phyloP scores from a whole-genome alignment of 1,140 invertebrate species.

The Amphibalanus amphitrite region DNA sequence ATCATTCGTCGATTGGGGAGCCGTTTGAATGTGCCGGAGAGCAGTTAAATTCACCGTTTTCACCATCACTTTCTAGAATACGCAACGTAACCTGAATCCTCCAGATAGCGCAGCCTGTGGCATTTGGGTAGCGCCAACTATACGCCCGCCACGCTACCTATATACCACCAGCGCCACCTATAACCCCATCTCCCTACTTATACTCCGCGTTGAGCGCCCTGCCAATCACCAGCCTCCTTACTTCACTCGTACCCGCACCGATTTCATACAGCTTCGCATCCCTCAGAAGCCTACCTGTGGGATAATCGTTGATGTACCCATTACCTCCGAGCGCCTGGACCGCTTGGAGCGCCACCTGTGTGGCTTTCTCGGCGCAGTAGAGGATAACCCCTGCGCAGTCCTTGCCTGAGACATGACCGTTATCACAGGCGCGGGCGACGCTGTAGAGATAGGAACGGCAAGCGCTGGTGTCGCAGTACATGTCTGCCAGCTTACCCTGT shows the following conservation, averaged over 20 bases:
- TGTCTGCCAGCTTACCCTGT: constrained; percentile 92
- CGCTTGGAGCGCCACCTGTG: constrained; percentile 75
- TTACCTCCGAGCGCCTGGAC: constrained; percentile 97
- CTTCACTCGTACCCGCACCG: constrained; percentile 92
- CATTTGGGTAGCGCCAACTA: too few species aligned
- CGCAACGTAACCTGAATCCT: too few species aligned
- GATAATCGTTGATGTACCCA: constrained; percentile 98
- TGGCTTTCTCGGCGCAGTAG: constrained; percentile 75
- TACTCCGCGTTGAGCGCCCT: constrained; percentile 73
- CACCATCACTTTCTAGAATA: too few species aligned
- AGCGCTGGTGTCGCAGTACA: constrained; percentile 77
- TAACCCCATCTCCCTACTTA: constrained; percentile 10
- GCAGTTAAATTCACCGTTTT: too few species aligned
- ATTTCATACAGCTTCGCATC: constrained; percentile 99
- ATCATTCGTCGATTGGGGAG: too few species aligned
- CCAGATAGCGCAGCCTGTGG: too few species aligned
- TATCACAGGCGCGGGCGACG: constrained; percentile 67
- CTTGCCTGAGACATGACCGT: constrained; percentile 56
- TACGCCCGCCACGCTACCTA: too few species aligned
- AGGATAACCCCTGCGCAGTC: constrained; percentile 93
- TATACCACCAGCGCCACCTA: too few species aligned
- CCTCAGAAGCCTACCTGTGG: constrained; percentile 74
- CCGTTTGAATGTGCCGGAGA: too few species aligned
- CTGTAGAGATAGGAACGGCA: constrained; percentile 81
- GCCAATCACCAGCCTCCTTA: constrained; percentile 81